These are phyloP conservation scores for Psittacara wagleri DNA, from an alignment of 2,113 vertebrate species.

Conservation along the genomic window DNA sequence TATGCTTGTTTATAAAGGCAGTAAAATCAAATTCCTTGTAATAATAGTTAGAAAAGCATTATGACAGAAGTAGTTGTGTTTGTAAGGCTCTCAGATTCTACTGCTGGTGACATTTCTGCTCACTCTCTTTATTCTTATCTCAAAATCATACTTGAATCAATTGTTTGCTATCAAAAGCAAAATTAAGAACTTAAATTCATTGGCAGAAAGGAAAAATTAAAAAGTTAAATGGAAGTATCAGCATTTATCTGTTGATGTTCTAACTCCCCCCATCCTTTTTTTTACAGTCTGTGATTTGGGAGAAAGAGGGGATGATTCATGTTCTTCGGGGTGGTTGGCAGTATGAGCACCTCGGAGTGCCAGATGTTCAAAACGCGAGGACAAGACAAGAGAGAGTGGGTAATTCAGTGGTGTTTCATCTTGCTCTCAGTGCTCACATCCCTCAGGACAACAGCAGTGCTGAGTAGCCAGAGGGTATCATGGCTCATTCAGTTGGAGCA, in stretches of 20 bases:
- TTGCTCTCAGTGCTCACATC: not conserved
- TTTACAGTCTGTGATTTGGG: not conserved
- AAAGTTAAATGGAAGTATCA: not conserved
- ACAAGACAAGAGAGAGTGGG: not conserved
- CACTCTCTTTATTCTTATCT: not conserved
- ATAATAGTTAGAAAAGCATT: not conserved
- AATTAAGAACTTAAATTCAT: not conserved
- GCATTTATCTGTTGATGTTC: not conserved
- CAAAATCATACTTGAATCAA: not conserved
- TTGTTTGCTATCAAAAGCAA: not conserved
- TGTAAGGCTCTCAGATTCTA: not conserved
- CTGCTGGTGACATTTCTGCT: not conserved
- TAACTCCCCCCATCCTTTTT: rapidly evolving
- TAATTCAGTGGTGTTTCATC: not conserved
- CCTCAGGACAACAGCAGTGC: not conserved
- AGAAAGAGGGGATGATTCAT: not conserved
- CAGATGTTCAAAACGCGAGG: not conserved
- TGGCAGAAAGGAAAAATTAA: not conserved
- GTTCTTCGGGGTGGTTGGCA: not conserved
- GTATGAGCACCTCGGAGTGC: not conserved
- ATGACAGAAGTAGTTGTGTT: not conserved
- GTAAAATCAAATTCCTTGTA: not conserved
- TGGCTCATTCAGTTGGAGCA: not conserved
- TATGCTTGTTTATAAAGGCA: not conserved
- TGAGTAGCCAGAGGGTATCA: not conserved